Base-by-base conservation (phyloP, 2,888 invertebrate species). In the Tipula vernalis region DNA sequence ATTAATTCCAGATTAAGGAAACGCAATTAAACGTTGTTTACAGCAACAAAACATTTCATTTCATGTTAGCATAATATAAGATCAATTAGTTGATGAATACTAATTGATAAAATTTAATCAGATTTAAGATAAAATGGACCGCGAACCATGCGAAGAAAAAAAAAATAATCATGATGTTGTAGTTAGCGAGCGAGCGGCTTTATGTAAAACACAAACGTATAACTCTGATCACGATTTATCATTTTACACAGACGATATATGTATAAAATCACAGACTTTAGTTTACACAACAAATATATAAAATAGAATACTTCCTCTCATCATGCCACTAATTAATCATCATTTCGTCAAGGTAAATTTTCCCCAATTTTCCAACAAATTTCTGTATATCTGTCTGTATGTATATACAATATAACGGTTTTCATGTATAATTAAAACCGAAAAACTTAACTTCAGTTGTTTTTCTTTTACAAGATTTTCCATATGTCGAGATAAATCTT, bases 1-100 rank as follows among this genome's bases (percentile, higher is more conserved):
- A 71, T 71, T 71, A 71, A 71, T 71, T 71, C 71, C 71, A 71
- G 71, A 71, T 71, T 71, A 71, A 71, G 71, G 71, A 71, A 71
- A 71, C 71, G 71, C 71, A 71, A 71, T 28, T 71, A 71, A 8
- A 57, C 3, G 28, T 8, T 28, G 71, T 28, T 10, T 39, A 39
- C 28, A 71, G 10, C 71, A 71, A 71, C 71, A 71, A 28, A 28
- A 71, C 51, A 71, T 3, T 28, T 18, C 28, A 10, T 28, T 71
- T 71, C 2, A 71, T 10, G 28, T 71, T 28, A 28, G 71, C 71
- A 71, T 71, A 71, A 6, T 39, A 6, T 2, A 39, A 18, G 71
- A 71, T 71, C 71, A 71, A 71, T 71, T 71, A 71, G 71, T 12
- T 71, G 71, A 71, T 71, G 71, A 28, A 71, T 71, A 28, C 71